Evolutionary conservation across 2,113 vertebrate species (phyloP), one percentile per base, ranked within the genome.

Genomic region (Sinocyclocheilus maitianheensis): DNA sequence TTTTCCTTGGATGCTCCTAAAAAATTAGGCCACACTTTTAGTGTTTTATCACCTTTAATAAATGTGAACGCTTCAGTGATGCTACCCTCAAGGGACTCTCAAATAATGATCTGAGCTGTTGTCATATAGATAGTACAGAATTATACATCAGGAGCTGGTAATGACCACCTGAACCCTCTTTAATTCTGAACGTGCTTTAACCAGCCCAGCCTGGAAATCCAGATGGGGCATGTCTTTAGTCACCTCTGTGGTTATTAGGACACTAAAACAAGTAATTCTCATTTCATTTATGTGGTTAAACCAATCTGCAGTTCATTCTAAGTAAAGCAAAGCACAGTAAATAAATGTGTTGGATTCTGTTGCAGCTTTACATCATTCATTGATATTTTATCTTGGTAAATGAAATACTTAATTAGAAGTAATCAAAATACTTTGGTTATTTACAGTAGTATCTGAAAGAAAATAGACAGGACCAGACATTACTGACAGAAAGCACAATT

Each of bases 91-190:
- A 71, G 34, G 53, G 77, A 77, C 30, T 46, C 48, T 18, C 40
- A 48, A 63, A 81, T 85, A 78, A 72, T 65, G 40, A 83, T 75
- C 16, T 71, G 46, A 65, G 72, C 81, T 72, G 14, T 71, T 63
- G 26, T 43, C 46, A 20, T 87, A 71, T 71, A 87, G 82, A 84
- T 77, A 48, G 63, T 60, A 26, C 53, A 77, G 51, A 78, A 80
- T 55, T 87, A 79, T 74, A 60, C 77, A 85, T 43, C 55, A 85
- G 88, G 63, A 79, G 78, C 63, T 85, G 85, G 30, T 78, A 82
- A 74, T 34, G 48, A 40, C 85, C 83, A 89, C 77, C 85, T 87
- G 83, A 67, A 72, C 88, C 85, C 72, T 72, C 2, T 65, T 80
- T 55, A 55, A 53, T 58, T 69, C 63, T 84, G 22, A 48, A 74